Evolutionary conservation across 2,797 vertebrate species (phyloP), one percentile per base, ranked within the genome.

Genomic region (Darevskia nairensis): DNA sequence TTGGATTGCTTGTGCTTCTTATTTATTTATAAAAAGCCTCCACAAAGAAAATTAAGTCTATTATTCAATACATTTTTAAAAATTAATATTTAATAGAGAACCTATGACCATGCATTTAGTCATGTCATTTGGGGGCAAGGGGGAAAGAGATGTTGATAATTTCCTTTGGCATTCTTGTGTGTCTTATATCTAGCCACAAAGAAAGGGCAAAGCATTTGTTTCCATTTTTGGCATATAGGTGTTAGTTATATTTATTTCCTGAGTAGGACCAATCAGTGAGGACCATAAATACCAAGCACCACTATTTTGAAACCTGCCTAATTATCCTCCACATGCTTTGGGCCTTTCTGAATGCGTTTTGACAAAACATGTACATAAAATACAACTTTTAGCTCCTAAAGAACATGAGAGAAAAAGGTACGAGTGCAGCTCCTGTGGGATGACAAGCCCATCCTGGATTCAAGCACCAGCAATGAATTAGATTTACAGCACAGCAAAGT

Each of bases 41-140:
- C 44, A 55, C 21, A 84, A 84, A 75, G 46, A 61, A 59, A 74
- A 75, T 59, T 59, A 59, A 39, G 46, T 35, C n/a, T 23, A 59
- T 59, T 17, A 17, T 27, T 84, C 32, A 84, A 46, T 25, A 61
- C 23, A 84, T 10, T 41, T 84, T 75, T 2, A 32, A 55, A 79
- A n/a, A 79, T 55, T 55, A 55, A 61, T 61, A 61, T 83, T 74
- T 84, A 84, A 84, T 35, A 61, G 25, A 84, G 39, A 66, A 29
- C 11, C 6, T 29, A 11, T 75, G 55, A 84, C 32, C 35, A 61
- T 75, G 25, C 13, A 75, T 84, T 84, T 75, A 75, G 15, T 84
- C 23, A 75, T 41, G 74, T 59, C 23, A 27, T 8, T 59, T 59
- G 25, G 2, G 29, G 46, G n/a, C 17, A 27, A 25, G 7, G 55